Base-by-base conservation (phyloP, 2,888 invertebrate genomes). In the Plebejus melissa region DNA sequence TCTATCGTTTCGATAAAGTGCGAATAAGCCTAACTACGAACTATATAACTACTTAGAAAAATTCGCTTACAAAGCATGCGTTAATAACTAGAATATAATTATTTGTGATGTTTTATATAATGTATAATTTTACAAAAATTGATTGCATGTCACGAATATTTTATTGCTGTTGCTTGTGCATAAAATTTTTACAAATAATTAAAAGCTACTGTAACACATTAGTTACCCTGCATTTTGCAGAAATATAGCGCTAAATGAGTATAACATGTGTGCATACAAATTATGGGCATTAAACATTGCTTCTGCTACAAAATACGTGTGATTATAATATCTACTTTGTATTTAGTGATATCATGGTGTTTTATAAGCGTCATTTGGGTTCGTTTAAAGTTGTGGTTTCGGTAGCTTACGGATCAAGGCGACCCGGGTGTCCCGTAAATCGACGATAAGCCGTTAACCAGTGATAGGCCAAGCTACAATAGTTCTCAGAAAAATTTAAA, bases 101-200 rank as follows among this genome's bases (percentile, higher is more conserved):
- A 65, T 65, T 65, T 65, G 65, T 65, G 65, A 65, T 65, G 65
- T 65, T 65, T 13, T 65, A 60, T 60, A 60, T 60, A 16, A 57
- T n/a, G 60, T 65, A 32, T 65, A 13, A 65, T 16, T 32, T 65
- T 65, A 65, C 32, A 65, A 65, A 65, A 13, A 32, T 32, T 5
- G 11, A 65, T 65, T 65, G 65, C 32, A 65, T 36, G 4, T 36
- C 4, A 65, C 13, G 16, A 65, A 65, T 16, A 65, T 11, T 28
- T 60, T 60, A 11, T 22, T 65, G 28, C 11, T 32, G 32, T 2
- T 65, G 65, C 65, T 65, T 65, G 32, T 65, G 32, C 65, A 65
- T 65, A 65, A 65, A 65, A 32, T 3, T 1, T 32, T 32, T 60
- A 60, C 4, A 60, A 36, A 32, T 13, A 4, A 13, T 65, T 32